Evolutionary conservation across 1,140 invertebrate species (phyloP), one percentile per base, ranked within the genome.

Genomic region (Scaptomyza montana): DNA sequence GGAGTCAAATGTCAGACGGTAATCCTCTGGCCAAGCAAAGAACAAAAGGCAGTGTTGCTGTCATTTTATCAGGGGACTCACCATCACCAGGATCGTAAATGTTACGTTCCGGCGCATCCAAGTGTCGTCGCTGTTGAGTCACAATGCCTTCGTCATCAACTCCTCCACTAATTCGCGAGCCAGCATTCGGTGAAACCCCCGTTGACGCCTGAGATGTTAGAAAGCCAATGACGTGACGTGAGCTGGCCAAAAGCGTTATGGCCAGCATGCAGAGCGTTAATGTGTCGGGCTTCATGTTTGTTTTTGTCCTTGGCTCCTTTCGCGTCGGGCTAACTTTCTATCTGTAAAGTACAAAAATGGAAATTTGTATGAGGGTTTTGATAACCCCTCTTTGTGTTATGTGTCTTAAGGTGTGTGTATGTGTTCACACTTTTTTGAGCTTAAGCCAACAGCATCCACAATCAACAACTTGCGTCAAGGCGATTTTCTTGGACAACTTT

Each of bases 31-130:
- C 41, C 53, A 47, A 47, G 19, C 43, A 69, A 36, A 16, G 47
- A 60, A 68, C 56, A 65, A 56, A 66, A 71, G 50, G 43, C 43
- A 33, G 21, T 55, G 41, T 9, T 28, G 41, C 41, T 43, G 49
- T 76, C 77, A 86, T 78, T 70, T 64, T 69, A 77, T 74, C 74
- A 70, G 65, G 60, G 30, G 30, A 5, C 90, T 91, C 65, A 92
- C 90, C 90, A 89, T 92, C 90, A 50, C 90, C 90, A 7, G 90
- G 89, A 91, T 92, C 90, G 66, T 92, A 92, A 78, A 92, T 82
- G n/a, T 89, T 84, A 45, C 80, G 77, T 51, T 85, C 82, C 65
- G 74, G 76, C 10, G 68, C 63, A 54, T 92, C 86, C 63, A 74
- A 73, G 74, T 69, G 67, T 61, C 55, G 60, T 33, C 49, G 72